Conservation (phyloP, 2,113 vertebrate species). For the Rhizomys pruinosus region DNA sequence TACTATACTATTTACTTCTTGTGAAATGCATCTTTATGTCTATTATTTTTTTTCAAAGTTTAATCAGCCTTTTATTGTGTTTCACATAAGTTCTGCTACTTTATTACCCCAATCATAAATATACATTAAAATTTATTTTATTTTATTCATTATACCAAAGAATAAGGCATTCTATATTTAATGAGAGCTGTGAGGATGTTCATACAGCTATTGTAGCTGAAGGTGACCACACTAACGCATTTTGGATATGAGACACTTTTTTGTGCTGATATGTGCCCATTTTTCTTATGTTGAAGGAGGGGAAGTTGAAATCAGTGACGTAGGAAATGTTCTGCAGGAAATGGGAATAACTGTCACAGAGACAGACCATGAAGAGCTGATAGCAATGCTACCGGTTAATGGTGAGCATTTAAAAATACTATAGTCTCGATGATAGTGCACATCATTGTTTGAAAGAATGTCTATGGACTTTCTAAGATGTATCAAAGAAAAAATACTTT, state of each 20-base stretch:
- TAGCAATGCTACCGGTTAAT: not conserved
- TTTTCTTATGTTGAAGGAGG: conserved; percentile 52
- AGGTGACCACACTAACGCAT: not conserved
- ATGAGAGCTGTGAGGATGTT: not conserved
- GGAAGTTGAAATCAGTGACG: not conserved
- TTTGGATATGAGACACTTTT: not conserved
- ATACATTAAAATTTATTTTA: too few species aligned
- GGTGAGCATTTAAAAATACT: conserved; percentile 41
- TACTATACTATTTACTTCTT: not conserved
- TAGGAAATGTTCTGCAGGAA: not conserved
- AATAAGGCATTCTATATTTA: too few species aligned
- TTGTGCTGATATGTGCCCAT: not conserved
- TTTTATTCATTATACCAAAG: too few species aligned
- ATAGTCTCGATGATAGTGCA: not conserved
- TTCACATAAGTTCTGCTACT: too few species aligned
- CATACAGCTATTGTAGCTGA: not conserved
- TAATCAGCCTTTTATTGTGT: too few species aligned
- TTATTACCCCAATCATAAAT: too few species aligned
- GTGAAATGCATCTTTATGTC: not conserved
- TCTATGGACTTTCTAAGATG: not conserved
- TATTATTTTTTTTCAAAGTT: not conserved
- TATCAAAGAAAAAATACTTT: not conserved
- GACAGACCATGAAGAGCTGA: not conserved
- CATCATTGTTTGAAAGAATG: not conserved
- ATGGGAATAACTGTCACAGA: conserved; percentile 39